A percentile compares a stretch with the other conserved stretches of the same genome.
Conservation (phyloP, 1,140 invertebrate species). For the Conus ventricosus region DNA sequence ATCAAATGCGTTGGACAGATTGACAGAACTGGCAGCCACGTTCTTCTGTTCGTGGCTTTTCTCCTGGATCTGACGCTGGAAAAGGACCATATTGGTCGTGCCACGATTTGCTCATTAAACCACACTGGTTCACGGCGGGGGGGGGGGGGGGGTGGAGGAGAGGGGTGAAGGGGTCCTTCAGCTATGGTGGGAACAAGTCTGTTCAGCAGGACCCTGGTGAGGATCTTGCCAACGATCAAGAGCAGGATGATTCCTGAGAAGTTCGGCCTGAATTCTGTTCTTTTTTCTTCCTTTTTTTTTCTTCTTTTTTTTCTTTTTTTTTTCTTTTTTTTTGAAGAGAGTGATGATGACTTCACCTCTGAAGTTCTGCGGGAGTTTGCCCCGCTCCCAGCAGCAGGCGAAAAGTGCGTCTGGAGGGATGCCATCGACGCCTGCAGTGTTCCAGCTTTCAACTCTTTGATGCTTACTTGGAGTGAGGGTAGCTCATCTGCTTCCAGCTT, state of each 20-base stretch:
- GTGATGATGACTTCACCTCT: conserved; percentile 8
- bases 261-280: neutral
- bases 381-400: too few relatives aligned
- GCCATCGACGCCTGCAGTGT: too few relatives aligned
- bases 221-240: neutral
- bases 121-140: neutral
- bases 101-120: conserved; percentile 10
- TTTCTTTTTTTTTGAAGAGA: conserved; percentile 51
- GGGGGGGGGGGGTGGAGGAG: too few relatives aligned
- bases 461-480: too few relatives aligned
- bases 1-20: neutral
- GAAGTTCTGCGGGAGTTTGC: too few relatives aligned
- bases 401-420: too few relatives aligned
- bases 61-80: neutral
- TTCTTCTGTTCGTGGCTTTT: neutral
- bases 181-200: too few relatives aligned
- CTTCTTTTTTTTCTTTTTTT: conserved; percentile 43
- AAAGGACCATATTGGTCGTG: neutral
- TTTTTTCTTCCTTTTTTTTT: conserved; percentile 20
- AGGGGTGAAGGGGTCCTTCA: too few relatives aligned
- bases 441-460: too few relatives aligned
- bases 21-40: neutral
- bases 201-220: neutral
- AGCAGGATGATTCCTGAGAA: conserved; percentile 18
- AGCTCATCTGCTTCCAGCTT: too few relatives aligned